Percentiles rank a stretch among this genome's conserved stretches.
These are phyloP conservation scores for Pholis gunnellus DNA, from an alignment of 2,113 vertebrate genomes.

Conservation along the genomic window DNA sequence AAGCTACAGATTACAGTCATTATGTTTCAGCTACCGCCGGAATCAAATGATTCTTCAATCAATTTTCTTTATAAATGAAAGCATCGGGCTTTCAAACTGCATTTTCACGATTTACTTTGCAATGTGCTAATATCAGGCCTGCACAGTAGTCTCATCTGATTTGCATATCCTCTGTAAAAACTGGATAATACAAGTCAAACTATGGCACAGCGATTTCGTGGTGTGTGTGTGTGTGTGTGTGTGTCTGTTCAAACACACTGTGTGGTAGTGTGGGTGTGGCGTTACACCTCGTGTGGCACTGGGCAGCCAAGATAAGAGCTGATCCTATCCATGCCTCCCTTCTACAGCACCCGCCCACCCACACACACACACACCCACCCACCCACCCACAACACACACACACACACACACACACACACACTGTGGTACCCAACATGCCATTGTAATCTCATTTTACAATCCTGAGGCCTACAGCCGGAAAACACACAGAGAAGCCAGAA, in stretches of 20 bases:
- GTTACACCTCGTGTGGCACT: constrained; percentile 88
- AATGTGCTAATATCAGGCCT: constrained; percentile 56
- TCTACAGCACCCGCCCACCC: constrained; percentile 71
- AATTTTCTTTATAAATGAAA: constrained; percentile 26
- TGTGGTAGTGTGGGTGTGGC: constrained; percentile 84
- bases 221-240: constrained; percentile 67
- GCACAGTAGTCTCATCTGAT: constrained; percentile 52
- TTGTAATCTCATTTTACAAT: constrained; percentile 75
- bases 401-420: constrained; percentile 29
- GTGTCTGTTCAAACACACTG: constrained; percentile 83
- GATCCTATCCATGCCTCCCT: constrained; percentile 84
- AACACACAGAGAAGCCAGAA: constrained; percentile 51
- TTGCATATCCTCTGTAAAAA: constrained; percentile 74
- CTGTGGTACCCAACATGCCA: constrained; percentile 62
- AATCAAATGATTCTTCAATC: constrained; percentile 33
- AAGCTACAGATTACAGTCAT: constrained; percentile 40
- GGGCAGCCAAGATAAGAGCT: constrained; percentile 85
- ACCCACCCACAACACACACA: constrained; percentile 18
- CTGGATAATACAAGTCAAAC: constrained; percentile 78
- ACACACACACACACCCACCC: constrained; percentile 37
- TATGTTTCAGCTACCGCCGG: constrained; percentile 8
- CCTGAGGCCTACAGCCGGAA: constrained; percentile 50
- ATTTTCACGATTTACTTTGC: constrained; percentile 57
- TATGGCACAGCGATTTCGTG: constrained; percentile 75
- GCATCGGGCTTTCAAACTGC: constrained; percentile 21